Percentiles rank a stretch among this genome's conserved stretches.
Conservation (phyloP, 1,140 invertebrate species). For the Ceratina australensis region DNA sequence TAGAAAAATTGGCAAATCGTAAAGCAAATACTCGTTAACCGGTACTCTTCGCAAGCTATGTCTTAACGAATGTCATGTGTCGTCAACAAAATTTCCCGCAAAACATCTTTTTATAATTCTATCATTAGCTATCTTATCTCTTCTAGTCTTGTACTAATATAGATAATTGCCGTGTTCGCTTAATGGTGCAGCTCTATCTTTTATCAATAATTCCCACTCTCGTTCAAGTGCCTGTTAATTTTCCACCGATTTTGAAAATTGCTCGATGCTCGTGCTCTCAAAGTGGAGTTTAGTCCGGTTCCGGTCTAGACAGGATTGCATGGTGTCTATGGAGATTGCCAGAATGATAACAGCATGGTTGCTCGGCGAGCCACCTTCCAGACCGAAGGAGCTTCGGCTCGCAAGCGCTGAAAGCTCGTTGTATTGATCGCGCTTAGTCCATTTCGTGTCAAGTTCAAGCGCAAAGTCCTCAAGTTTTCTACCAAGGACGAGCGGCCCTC, state of each 20-base stretch:
- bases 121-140: too few relatives aligned
- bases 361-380: constrained; percentile 12
- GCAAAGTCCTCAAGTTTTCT: constrained; percentile 59
- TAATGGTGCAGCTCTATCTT: too few relatives aligned
- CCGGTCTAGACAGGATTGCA: constrained; percentile 56
- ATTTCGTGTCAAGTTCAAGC: constrained; percentile 78
- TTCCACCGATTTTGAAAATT: not conserved
- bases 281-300: not conserved
- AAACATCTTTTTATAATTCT: too few relatives aligned
- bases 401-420: constrained; percentile 73
- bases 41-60: too few relatives aligned
- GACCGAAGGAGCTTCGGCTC: constrained; percentile 54
- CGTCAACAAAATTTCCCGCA: too few relatives aligned
- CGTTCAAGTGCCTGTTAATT: too few relatives aligned
- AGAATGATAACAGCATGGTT: constrained; percentile 49
- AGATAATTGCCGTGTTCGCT: too few relatives aligned
- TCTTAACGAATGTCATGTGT: too few relatives aligned
- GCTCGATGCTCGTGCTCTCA: not conserved
- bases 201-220: too few relatives aligned
- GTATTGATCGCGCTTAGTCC: constrained; percentile 74
- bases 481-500: constrained; percentile 38
- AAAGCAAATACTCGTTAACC: not conserved
- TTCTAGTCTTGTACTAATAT: too few relatives aligned
- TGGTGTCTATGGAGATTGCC: constrained; percentile 62
- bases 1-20: not conserved